Percentiles rank a stretch among this genome's conserved stretches.
Conservation (phyloP, 2,797 vertebrate genomes). For the Falco peregrinus region DNA sequence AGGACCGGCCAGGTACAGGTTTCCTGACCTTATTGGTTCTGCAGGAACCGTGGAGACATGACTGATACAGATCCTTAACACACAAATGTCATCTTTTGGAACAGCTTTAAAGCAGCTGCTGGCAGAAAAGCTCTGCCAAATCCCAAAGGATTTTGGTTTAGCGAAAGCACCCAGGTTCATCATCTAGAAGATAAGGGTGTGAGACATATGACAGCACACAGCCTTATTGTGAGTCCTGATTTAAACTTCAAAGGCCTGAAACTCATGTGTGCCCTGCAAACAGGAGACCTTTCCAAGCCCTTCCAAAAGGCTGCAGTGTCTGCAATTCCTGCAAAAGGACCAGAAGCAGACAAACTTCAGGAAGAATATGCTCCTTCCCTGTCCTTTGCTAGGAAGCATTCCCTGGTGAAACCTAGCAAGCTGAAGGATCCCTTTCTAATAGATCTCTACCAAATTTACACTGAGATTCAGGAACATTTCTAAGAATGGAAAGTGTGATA, state of each 20-base stretch:
- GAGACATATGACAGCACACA: background rate
- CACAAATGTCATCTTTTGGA: background rate
- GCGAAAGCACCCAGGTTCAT: background rate
- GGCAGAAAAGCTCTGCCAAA: background rate
- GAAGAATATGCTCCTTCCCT: background rate
- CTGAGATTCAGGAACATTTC: background rate
- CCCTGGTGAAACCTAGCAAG: background rate
- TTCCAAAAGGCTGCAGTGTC: background rate
- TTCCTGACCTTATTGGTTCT: background rate
- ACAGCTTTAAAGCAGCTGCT: background rate
- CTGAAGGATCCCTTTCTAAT: background rate
- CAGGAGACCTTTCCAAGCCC: background rate
- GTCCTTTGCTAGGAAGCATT: background rate
- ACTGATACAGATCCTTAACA: background rate
- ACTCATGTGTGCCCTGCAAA: rapidly evolving
- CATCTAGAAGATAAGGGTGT: background rate
- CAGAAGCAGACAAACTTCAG: background rate
- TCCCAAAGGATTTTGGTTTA: background rate
- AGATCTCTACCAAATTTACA: background rate
- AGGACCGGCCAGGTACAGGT: background rate
- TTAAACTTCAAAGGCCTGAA: background rate
- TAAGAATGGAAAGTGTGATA: background rate
- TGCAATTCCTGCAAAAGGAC: background rate
- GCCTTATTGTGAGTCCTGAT: background rate
- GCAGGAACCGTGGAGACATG: background rate